A percentile compares a stretch with the other conserved stretches of the same genome.
phyloP scores from a whole-genome alignment of 1,140 invertebrate species.

The Nixonia krombeini region DNA sequence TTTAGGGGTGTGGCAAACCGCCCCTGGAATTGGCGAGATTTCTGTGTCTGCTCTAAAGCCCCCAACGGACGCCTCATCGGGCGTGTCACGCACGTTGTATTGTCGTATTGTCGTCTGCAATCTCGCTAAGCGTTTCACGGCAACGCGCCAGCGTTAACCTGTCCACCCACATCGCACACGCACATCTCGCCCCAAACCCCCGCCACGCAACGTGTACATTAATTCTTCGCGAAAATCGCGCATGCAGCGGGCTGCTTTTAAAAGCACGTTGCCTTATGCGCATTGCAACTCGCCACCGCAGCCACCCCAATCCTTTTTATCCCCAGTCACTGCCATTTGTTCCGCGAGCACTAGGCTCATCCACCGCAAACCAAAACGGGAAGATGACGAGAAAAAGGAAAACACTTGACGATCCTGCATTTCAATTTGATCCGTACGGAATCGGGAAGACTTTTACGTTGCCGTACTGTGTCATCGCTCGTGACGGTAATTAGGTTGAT shows the following conservation, averaged over 20 bases:
- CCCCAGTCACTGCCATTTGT: slow-evolving; percentile 34
- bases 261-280: slow-evolving; percentile 30
- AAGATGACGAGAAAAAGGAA: slow-evolving; percentile 15
- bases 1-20: slow-evolving; percentile 61
- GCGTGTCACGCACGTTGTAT: slow-evolving; percentile 70
- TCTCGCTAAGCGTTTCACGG: slow-evolving; percentile 71
- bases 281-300: slow-evolving; percentile 11
- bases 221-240: slow-evolving; percentile 34
- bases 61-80: slow-evolving; percentile 57
- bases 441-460: too few relatives aligned
- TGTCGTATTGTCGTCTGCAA: slow-evolving; percentile 71
- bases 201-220: slow-evolving; percentile 12
- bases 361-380: slow-evolving; percentile 10
- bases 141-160: slow-evolving; percentile 65
- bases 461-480: too few relatives aligned
- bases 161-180: slow-evolving; percentile 64
- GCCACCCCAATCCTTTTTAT: slow-evolving; percentile 18
- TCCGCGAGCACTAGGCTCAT: slow-evolving; percentile 30
- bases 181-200: too few relatives aligned
- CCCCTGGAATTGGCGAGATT: slow-evolving; percentile 71
- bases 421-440: slow-evolving; percentile 4
- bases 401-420: slow-evolving; percentile 18
- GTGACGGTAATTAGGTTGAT: too few relatives aligned
- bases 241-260: slow-evolving; percentile 38
- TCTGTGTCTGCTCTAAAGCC: slow-evolving; percentile 61